Conservation (phyloP, 1,140 invertebrate species). For the Holcopasites calliopsidis region DNA sequence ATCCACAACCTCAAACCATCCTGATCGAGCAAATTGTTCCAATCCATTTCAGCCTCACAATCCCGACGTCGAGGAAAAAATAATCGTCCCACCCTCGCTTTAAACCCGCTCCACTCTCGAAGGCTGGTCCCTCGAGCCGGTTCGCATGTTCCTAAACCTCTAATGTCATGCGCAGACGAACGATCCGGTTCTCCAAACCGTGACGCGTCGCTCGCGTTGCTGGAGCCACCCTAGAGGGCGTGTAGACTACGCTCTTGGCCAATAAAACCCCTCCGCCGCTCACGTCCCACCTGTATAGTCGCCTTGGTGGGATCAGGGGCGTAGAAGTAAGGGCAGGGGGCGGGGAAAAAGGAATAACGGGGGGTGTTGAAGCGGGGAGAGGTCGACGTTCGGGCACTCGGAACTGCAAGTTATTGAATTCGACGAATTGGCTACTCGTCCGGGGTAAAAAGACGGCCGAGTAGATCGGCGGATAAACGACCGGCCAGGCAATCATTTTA, state of each 20-base stretch:
- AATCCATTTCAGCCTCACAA: conserved; percentile 5
- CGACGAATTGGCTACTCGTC: conserved; percentile 26
- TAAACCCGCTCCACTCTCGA: neutral
- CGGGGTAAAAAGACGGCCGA: neutral
- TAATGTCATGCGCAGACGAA: neutral
- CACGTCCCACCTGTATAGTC: neutral
- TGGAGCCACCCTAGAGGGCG: neutral
- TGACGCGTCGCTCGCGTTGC: neutral
- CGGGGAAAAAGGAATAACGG: too few species aligned
- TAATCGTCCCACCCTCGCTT: neutral
- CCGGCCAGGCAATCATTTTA: neutral
- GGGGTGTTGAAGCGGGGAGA: too few species aligned
- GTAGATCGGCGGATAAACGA: conserved; percentile 7
- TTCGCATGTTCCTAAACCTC: neutral
- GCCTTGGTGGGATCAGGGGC: neutral
- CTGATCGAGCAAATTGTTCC: neutral
- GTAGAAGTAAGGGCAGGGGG: neutral
- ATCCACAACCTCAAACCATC: neutral
- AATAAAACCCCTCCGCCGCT: neutral
- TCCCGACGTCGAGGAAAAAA: too few species aligned
- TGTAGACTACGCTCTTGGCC: neutral
- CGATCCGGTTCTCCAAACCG: conserved; percentile 29
- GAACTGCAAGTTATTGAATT: conserved; percentile 29
- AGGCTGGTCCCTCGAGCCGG: neutral
- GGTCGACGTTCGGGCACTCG: neutral